Evolutionary conservation across 2,113 vertebrate genomes (phyloP), one percentile per base, ranked within the genome.

Genomic region (Rhadina sibilatrix): DNA sequence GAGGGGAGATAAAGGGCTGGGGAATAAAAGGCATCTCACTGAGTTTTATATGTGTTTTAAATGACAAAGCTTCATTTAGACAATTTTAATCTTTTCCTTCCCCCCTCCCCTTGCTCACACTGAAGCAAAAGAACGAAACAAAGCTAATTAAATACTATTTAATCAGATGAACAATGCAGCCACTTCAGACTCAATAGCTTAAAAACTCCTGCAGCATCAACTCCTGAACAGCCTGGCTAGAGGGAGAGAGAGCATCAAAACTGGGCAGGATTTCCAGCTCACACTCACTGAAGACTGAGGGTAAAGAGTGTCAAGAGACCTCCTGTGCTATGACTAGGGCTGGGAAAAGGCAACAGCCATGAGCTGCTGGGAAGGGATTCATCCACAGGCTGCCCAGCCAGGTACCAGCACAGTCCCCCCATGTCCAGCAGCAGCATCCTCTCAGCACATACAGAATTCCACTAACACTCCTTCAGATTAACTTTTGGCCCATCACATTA

Each of bases 1-100:
- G 97, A 97, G 94, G 94, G 95, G 93, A 98, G 97, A 98, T 98
- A 98, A 98, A 98, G 97, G 96, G 63, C 83, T 37, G 50, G 20
- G 57, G 94, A 97, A 97, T 97, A 97, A 98, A 98, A 98, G 97
- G 88, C 96, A 96, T 96, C 96, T 97, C 94, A n/a, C 75, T 53
- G 97, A 96, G 97, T 95, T 98, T 98, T 97, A 83, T 97, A 75
- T 90, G 96, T 96, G 96, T 97, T 98, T 98, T 98, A 97, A 98
- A 97, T 84, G 96, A 97, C 20, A 77, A 91, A 85, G 94, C 92
- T 97, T 97, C 96, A 94, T 97, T 98, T 96, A 91, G 90, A 77
- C 53, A 64, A 70, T 76, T 89, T 96, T 96, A 96, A 94, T 87
- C 91, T 94, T 80, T 63, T 47, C 56, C 30, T 11, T 4, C 24